These are phyloP conservation scores for Vombatus ursinus DNA, from an alignment of 2,113 vertebrate genomes.

Conservation along the genomic window DNA sequence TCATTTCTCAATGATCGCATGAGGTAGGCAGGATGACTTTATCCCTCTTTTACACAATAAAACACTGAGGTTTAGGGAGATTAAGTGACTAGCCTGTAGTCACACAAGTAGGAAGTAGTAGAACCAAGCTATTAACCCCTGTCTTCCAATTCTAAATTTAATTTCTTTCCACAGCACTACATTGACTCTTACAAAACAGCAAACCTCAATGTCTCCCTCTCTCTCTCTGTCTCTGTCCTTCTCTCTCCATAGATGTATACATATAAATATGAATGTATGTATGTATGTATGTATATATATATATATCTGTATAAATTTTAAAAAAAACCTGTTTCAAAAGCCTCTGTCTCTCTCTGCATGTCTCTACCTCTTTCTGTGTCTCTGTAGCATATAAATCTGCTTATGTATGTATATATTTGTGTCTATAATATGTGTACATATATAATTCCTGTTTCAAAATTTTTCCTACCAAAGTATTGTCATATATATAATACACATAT, in stretches of 20 bases:
- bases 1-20: background rate
- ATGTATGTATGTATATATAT: too few species aligned
- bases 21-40: background rate
- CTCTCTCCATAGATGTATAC: background rate
- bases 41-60: background rate
- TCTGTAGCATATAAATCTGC: background rate
- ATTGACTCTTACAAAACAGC: background rate
- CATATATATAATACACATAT: too few species aligned
- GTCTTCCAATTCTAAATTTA: background rate
- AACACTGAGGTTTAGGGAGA: background rate
- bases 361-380: background rate
- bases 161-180: background rate
- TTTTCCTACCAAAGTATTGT: too few species aligned
- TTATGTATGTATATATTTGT: background rate
- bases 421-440: background rate
- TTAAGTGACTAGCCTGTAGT: background rate
- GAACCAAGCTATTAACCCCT: too few species aligned
- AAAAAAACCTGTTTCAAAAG: background rate
- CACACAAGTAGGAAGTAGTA: too few species aligned
- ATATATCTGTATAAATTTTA: background rate
- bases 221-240: background rate
- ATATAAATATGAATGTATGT: too few species aligned
- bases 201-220: background rate
- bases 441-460: background rate
- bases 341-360: background rate